Base-by-base conservation (phyloP, 2,888 invertebrate genomes). In the Phengaris alcon region DNA sequence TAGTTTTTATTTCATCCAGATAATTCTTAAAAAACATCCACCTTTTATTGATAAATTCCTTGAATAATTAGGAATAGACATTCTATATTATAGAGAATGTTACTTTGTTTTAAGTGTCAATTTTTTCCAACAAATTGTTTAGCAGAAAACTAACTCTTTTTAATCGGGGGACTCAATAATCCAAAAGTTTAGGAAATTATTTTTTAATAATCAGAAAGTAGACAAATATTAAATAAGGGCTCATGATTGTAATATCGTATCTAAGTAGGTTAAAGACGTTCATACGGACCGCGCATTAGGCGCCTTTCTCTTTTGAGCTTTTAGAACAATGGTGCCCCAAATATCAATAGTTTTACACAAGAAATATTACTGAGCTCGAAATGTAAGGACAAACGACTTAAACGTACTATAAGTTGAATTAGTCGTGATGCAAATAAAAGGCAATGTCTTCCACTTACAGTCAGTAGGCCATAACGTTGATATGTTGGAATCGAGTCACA, bases 401-500 rank as follows among this genome's bases (percentile, higher is more conserved):
- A 44, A 6, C 55, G 75, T 59, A 69, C 48, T 35, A 2, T 51
- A 35, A 7, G 22, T 54, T 22, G 22, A 68, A 52, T 55, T 44
- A 70, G 35, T 54, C 22, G 22, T 73, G 70, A 77, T 73, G 76
- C 59, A 69, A 70, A 75, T 51, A 57, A 75, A 77, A 76, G 68
- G 74, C 76, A 76, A 81, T 80, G 81, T 80, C 80, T 79, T 76
- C 79, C 77, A 82, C 82, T 81, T 82, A 82, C 81, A 79, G 78
- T 81, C 79, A 81, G 80, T 81, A 79, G 79, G 78, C 80, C 82
- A 82, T 82, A 79, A 78, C 79, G 79, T 73, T 77, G 68, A 68
- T 74, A 46, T 72, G 76, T 76, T 76, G 89, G 93, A 80, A 82
- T 87, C n/a, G 81, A 87, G 75, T 79, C 82, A 59, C 80, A 88